Evolutionary conservation across 2,113 vertebrate genomes (phyloP).

Genomic region (Oryzias celebensis): DNA sequence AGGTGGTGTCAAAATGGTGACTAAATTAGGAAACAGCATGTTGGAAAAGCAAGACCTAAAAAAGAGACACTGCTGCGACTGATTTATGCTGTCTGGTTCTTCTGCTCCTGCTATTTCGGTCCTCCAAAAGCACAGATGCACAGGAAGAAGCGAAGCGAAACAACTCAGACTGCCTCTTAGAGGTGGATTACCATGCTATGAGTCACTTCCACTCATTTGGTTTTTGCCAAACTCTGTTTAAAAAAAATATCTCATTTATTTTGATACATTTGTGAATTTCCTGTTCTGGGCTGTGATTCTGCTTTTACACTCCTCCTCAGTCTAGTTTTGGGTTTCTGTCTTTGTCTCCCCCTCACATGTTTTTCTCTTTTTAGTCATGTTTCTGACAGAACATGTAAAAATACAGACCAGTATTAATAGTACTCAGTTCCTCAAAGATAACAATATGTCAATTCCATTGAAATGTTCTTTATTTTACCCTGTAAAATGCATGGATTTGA

Average conservation of each 20-base stretch:
- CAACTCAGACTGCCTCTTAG: conserved; percentile 38
- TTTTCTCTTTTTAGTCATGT: not conserved
- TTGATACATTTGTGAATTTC: conserved; percentile 12
- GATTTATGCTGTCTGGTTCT: not conserved
- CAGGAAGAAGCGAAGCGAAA: conserved; percentile 34
- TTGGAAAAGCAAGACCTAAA: not conserved
- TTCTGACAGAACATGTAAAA: conserved; percentile 3
- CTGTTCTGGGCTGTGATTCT: not conserved
- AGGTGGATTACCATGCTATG: conserved; percentile 44
- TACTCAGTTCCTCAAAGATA: no score
- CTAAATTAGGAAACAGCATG: no score
- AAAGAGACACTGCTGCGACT: not conserved
- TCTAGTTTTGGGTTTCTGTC: not conserved
- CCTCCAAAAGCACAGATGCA: not conserved
- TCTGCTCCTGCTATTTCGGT: conserved; percentile 16
- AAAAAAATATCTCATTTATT: conserved; percentile 41
- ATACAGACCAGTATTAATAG: no score
- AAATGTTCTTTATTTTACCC: no score
- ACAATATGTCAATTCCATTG: no score
- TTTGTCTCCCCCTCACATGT: not conserved
- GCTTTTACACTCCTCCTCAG: not conserved
- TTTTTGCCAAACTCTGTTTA: conserved; percentile 32
- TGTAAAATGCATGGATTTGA: no score
- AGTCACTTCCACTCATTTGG: conserved; percentile 50
- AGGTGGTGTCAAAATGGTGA: no score